Conservation (phyloP, 2,888 invertebrate genomes). For the Cartodere bifasciata region DNA sequence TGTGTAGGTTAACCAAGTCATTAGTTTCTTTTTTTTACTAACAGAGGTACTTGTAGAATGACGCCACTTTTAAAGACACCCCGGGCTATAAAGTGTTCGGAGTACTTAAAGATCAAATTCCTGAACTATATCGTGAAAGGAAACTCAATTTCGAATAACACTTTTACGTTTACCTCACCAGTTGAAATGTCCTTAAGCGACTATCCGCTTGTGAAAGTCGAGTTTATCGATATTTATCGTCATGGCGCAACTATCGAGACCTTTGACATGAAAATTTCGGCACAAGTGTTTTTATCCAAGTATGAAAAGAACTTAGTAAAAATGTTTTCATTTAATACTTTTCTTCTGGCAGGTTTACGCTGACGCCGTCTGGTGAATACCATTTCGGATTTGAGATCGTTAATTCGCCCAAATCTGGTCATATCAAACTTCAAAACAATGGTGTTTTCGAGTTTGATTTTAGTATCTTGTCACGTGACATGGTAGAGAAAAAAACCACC, state of each 20-base stretch:
- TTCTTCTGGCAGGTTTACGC: slow-evolving; percentile 38
- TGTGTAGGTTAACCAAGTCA: slow-evolving; percentile 33
- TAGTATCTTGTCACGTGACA: slow-evolving; percentile 17
- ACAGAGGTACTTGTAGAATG: background rate
- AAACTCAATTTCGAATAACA: slow-evolving; percentile 14
- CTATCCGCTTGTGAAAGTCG: slow-evolving; percentile 24
- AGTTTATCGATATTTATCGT: slow-evolving; percentile 23
- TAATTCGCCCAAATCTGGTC: slow-evolving; percentile 38
- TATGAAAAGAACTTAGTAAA: slow-evolving; percentile 9
- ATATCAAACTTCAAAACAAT: slow-evolving; percentile 44
- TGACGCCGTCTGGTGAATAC: slow-evolving; percentile 44
- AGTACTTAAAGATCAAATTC: slow-evolving; percentile 17
- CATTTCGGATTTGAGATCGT: slow-evolving; percentile 47
- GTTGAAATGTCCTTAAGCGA: slow-evolving; percentile 21
- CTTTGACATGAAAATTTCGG: slow-evolving; percentile 24
- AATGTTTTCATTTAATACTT: slow-evolving; percentile 7
- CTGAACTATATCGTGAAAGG: slow-evolving; percentile 10
- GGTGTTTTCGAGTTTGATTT: slow-evolving; percentile 43
- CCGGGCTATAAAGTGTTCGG: slow-evolving; percentile 8
- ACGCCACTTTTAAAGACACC: too few relatives aligned
- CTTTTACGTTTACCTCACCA: slow-evolving; percentile 20
- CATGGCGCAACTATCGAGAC: slow-evolving; percentile 21
- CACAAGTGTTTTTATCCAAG: slow-evolving; percentile 24
- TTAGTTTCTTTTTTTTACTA: background rate
- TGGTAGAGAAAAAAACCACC: too few relatives aligned